A percentile compares a stretch with the other conserved stretches of the same genome.
Conservation (phyloP, 2,113 vertebrate genomes). For the Micronycteris hirsuta region DNA sequence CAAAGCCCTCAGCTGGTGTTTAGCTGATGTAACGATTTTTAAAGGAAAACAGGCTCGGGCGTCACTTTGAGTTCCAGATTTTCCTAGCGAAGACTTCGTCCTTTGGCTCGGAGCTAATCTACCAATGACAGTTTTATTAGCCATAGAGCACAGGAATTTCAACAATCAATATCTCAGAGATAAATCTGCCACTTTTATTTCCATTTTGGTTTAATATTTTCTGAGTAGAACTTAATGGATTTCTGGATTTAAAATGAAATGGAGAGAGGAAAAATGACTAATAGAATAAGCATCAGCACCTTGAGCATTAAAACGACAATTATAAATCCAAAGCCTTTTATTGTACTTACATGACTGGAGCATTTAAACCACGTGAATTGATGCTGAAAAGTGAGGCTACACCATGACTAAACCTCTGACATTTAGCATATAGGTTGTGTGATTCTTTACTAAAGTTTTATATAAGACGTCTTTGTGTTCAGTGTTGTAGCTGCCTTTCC, state of each 20-base stretch:
- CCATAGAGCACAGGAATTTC: background rate
- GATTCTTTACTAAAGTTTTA: background rate
- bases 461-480: background rate
- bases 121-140: background rate
- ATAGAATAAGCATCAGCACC: background rate
- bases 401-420: background rate
- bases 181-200: background rate
- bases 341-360: background rate
- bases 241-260: background rate
- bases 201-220: background rate
- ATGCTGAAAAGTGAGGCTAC: background rate
- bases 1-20: fast-evolving
- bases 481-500: background rate
- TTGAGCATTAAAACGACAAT: background rate
- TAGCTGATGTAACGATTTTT: background rate
- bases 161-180: background rate
- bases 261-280: background rate
- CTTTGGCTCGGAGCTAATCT: background rate
- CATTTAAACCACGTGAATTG: too few relatives aligned
- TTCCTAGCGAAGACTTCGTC: background rate
- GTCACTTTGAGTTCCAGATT: background rate
- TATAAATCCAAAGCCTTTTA: background rate
- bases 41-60: background rate
- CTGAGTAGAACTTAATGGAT: background rate
- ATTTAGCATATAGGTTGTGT: background rate